Conservation (phyloP, 2,797 vertebrate genomes). For the Bradypodion pumilum region DNA sequence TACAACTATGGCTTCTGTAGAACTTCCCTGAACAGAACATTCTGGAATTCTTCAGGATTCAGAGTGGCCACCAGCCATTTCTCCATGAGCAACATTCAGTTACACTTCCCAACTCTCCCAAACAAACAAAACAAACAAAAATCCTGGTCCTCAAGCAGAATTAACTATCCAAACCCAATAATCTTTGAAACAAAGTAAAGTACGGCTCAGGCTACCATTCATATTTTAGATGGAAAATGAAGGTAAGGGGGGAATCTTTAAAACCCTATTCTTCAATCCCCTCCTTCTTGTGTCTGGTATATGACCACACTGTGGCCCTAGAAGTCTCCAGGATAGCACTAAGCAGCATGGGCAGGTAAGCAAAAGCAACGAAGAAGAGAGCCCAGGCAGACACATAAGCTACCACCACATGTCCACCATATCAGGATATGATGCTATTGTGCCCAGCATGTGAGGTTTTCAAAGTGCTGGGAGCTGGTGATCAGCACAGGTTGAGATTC, state of each 20-base stretch:
- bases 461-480: neutral
- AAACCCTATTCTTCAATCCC: neutral
- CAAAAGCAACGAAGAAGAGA: neutral
- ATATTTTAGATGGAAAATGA: constrained; percentile 11
- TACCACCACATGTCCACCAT: neutral
- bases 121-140: neutral
- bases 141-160: constrained; percentile 5
- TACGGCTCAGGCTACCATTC: neutral
- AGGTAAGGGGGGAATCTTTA: neutral
- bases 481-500: too few relatives aligned
- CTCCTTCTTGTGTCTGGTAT: neutral
- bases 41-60: constrained; percentile 4
- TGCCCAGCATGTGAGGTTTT: neutral
- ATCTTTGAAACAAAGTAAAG: neutral
- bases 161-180: neutral
- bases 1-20: constrained; percentile 37
- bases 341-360: neutral
- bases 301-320: neutral
- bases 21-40: constrained; percentile 34
- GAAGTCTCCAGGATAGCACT: neutral
- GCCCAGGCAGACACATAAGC: neutral
- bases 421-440: neutral
- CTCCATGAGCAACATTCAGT: neutral
- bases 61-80: neutral
- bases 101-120: neutral